A percentile compares a stretch with the other conserved stretches of the same genome.
Conservation (phyloP, 2,888 invertebrate genomes). For the Microdon myrmicae region DNA sequence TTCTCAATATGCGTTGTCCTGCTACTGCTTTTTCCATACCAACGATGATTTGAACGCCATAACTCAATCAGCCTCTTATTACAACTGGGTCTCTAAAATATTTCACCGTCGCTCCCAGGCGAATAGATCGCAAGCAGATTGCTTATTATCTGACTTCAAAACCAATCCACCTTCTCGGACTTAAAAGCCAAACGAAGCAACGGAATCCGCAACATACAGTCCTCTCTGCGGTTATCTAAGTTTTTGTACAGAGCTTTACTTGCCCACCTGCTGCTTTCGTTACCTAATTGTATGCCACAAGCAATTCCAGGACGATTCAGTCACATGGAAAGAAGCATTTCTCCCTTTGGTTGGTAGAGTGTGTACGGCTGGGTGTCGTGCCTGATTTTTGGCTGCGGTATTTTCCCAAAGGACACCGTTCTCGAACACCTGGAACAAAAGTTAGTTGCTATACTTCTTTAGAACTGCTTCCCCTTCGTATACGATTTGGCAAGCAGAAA, state of each 20-base stretch:
- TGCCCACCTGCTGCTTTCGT: slow-evolving; percentile 8
- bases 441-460: slow-evolving; percentile 10
- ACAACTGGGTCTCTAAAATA: slow-evolving; percentile 11
- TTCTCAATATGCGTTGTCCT: too few relatives aligned
- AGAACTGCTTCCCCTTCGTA: not conserved
- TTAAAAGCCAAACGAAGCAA: slow-evolving; percentile 14
- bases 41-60: slow-evolving; percentile 50
- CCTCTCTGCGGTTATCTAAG: slow-evolving; percentile 22
- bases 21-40: too few relatives aligned
- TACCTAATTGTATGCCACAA: slow-evolving; percentile 42
- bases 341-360: slow-evolving; percentile 6
- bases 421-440: slow-evolving; percentile 39
- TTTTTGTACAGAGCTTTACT: too few relatives aligned
- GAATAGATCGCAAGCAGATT: slow-evolving; percentile 30
- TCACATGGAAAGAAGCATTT: slow-evolving; percentile 39
- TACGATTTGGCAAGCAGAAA: slow-evolving; percentile 22
- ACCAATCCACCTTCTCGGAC: slow-evolving; percentile 34
- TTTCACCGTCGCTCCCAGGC: slow-evolving; percentile 1
- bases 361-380: slow-evolving; percentile 4
- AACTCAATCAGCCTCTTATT: slow-evolving; percentile 46
- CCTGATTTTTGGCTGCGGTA: slow-evolving; percentile 27
- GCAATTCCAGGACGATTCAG: slow-evolving; percentile 48
- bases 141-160: slow-evolving; percentile 30
- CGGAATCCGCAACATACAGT: slow-evolving; percentile 14
- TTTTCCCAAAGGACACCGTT: slow-evolving; percentile 25